Percentiles rank a stretch among this genome's conserved stretches.
phyloP scores from a whole-genome alignment of 2,888 invertebrate genomes.

The Cheilosia vulpina region DNA sequence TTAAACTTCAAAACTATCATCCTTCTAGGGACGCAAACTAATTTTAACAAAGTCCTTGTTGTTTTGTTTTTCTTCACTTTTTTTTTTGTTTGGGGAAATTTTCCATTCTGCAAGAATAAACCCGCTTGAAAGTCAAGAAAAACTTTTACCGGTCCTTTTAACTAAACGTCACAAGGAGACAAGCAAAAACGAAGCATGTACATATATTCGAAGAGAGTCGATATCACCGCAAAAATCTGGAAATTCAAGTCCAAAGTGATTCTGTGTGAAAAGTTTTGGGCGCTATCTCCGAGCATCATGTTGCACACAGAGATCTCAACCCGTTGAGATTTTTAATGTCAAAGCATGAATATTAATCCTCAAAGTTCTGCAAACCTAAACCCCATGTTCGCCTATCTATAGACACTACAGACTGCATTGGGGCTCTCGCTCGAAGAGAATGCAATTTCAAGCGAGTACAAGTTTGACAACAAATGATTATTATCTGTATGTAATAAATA shows the following conservation, averaged over 20 bases:
- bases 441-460: conserved; percentile 2
- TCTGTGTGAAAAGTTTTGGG: conserved; percentile 23
- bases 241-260: conserved; percentile 34
- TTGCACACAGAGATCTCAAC: conserved; percentile 27
- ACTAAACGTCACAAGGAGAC: conserved; percentile 10
- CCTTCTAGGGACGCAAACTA: conserved; percentile 50
- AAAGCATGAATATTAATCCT: conserved; percentile 42
- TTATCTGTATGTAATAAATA: conserved; percentile 31
- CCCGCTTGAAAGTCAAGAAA: conserved; percentile 29
- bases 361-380: conserved; percentile 20
- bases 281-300: conserved; percentile 5
- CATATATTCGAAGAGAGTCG: background rate
- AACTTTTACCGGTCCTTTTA: conserved; percentile 32
- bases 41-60: conserved; percentile 45
- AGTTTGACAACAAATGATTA: conserved; percentile 25
- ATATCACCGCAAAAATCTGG: conserved; percentile 28
- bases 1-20: conserved; percentile 57
- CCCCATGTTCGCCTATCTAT: background rate
- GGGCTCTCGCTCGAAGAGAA: background rate
- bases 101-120: conserved; percentile 28
- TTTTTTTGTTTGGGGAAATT: background rate
- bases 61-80: background rate
- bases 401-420: background rate
- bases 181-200: background rate
- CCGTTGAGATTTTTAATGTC: conserved; percentile 42